Conservation (phyloP, 1,140 invertebrate genomes). For the Papilio aristodemus region DNA sequence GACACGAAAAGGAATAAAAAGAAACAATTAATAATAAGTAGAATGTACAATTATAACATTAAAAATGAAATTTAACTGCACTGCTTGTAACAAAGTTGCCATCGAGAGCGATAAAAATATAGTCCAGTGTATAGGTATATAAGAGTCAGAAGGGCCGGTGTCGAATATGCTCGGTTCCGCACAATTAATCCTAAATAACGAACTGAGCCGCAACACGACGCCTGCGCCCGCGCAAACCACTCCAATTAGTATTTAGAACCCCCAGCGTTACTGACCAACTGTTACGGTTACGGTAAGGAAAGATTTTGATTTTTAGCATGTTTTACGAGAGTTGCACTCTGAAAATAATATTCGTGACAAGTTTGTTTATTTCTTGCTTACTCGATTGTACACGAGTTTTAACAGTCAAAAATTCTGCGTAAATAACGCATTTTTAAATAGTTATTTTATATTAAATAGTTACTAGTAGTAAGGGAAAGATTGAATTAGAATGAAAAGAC, state of each 20-base stretch:
- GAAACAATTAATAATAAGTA: neutral
- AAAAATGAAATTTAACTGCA: neutral
- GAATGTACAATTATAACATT: slow-evolving; percentile 24
- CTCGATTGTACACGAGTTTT: neutral
- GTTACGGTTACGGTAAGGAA: slow-evolving; percentile 5
- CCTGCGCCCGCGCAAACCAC: slow-evolving; percentile 55
- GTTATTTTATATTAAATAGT: too few species aligned
- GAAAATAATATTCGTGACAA: neutral
- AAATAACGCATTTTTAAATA: too few species aligned
- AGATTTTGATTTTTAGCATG: neutral
- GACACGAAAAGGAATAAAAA: neutral
- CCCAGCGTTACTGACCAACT: neutral
- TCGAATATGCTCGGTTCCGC: slow-evolving; percentile 67
- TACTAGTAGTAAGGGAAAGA: too few species aligned
- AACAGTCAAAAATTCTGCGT: too few species aligned
- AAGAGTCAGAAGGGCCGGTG: slow-evolving; percentile 42
- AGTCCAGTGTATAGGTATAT: slow-evolving; percentile 14
- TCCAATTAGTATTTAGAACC: slow-evolving; percentile 63
- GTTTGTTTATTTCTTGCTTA: neutral
- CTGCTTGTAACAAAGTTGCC: slow-evolving; percentile 24
- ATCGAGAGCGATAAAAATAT: slow-evolving; percentile 30
- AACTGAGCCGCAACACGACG: slow-evolving; percentile 62
- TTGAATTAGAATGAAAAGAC: too few species aligned
- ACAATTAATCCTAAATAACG: slow-evolving; percentile 76
- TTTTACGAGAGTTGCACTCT: neutral